These are phyloP conservation scores for Platyrinchus mystaceus DNA, from an alignment of 2,797 vertebrate species.

Conservation along the genomic window DNA sequence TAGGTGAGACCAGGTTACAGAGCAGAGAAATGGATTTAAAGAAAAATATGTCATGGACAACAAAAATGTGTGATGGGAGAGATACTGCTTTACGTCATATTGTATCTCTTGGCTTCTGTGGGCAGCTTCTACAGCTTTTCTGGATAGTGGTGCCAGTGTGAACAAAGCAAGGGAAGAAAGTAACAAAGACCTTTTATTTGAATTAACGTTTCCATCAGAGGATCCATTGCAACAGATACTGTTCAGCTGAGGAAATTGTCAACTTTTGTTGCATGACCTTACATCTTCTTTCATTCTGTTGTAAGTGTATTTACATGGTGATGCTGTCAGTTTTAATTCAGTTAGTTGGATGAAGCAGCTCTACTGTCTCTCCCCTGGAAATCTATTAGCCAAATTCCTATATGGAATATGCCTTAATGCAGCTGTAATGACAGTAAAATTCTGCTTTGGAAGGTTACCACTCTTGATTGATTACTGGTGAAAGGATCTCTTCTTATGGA, in stretches of 20 bases:
- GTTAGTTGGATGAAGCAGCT: background rate
- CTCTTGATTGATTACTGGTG: background rate
- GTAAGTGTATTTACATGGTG: background rate
- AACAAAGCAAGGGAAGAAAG: background rate
- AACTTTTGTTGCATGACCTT: background rate
- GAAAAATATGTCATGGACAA: background rate
- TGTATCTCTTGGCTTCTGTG: background rate
- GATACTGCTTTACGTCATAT: background rate
- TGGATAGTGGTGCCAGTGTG: background rate
- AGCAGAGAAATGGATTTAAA: background rate
- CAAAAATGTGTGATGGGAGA: background rate
- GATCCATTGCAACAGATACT: background rate
- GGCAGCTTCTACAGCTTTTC: background rate
- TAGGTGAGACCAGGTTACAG: background rate
- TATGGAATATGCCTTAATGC: background rate
- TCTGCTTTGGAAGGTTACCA: background rate
- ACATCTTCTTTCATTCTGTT: background rate
- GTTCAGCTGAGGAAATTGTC: background rate
- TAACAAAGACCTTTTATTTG: background rate
- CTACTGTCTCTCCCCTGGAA: background rate
- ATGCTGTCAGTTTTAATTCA: background rate
- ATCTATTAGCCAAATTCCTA: background rate
- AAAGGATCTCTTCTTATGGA: background rate
- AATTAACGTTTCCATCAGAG: background rate
- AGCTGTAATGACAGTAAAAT: background rate